phyloP scores from a whole-genome alignment of 1,140 invertebrate species.

The Caenorhabditis elegans region DNA sequence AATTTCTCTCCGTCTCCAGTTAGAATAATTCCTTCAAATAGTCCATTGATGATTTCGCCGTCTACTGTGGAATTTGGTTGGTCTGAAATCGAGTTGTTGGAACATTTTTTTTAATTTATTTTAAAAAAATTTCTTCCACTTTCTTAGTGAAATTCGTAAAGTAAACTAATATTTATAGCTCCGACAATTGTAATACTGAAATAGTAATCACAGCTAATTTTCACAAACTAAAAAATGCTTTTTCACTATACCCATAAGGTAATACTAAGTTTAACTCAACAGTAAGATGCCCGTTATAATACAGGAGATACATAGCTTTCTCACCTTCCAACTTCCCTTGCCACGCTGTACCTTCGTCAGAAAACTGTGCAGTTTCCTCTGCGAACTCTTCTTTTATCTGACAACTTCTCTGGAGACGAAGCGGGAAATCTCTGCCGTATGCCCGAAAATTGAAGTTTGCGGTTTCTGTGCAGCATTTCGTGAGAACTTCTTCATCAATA shows the following conservation, averaged over 20 bases:
- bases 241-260: too few species aligned
- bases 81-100: too few species aligned
- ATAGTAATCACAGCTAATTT: too few species aligned
- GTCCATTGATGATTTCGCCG: background rate
- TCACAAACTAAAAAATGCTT: too few species aligned
- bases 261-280: too few species aligned
- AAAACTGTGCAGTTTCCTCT: background rate
- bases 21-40: slow-evolving; percentile 15
- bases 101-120: too few species aligned
- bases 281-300: too few species aligned
- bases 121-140: too few species aligned
- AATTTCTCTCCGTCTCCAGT: slow-evolving; percentile 19
- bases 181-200: too few species aligned
- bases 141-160: too few species aligned
- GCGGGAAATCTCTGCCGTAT: background rate
- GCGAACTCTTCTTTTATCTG: background rate
- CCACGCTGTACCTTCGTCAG: background rate
- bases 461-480: slow-evolving; percentile 11
- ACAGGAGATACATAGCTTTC: too few species aligned
- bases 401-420: background rate
- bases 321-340: slow-evolving; percentile 30
- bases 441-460: background rate
- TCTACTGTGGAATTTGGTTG: slow-evolving; percentile 1
- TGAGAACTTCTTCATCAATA: background rate
- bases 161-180: too few species aligned